Conservation (phyloP, 2,113 vertebrate species). For the Nerophis ophidion region DNA sequence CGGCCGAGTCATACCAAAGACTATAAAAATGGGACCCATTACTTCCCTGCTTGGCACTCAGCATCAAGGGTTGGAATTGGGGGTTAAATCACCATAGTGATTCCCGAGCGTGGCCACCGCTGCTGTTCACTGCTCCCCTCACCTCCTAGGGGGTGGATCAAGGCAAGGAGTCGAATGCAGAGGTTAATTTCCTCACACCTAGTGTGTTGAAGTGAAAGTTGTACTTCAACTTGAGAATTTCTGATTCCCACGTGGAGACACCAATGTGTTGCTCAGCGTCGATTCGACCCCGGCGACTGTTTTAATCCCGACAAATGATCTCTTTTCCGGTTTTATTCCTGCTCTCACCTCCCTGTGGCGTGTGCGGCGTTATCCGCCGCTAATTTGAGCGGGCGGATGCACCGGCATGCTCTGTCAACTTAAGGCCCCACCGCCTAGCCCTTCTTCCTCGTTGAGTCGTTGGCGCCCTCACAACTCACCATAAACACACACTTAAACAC, state of each 20-base stretch:
- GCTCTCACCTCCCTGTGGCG: constrained; percentile 47
- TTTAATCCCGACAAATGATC: constrained; percentile 69
- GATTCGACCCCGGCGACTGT: constrained; percentile 61
- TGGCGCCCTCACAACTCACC: constrained; percentile 2
- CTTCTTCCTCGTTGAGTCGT: neutral
- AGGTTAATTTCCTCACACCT: too few species aligned
- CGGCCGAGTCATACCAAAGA: too few species aligned
- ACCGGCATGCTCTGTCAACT: constrained; percentile 66
- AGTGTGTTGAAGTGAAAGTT: too few species aligned
- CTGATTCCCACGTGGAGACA: constrained; percentile 26
- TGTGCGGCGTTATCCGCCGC: constrained; percentile 37
- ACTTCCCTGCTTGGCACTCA: too few species aligned
- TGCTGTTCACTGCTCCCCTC: too few species aligned
- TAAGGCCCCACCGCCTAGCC: constrained; percentile 42
- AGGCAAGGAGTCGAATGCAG: too few species aligned
- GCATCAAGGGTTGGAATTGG: too few species aligned
- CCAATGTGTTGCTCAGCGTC: constrained; percentile 61
- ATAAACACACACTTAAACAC: constrained; percentile 11
- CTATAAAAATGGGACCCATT: too few species aligned
- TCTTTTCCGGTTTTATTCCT: constrained; percentile 41
- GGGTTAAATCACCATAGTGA: too few species aligned
- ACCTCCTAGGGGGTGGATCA: too few species aligned
- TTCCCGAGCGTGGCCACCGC: too few species aligned
- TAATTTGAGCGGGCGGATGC: constrained; percentile 68
- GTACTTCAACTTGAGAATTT: too few species aligned